A percentile compares a stretch with the other conserved stretches of the same genome.
Evolutionary conservation across 2,113 vertebrate genomes (phyloP).

Genomic region (Ophthalmolycus amberensis): DNA sequence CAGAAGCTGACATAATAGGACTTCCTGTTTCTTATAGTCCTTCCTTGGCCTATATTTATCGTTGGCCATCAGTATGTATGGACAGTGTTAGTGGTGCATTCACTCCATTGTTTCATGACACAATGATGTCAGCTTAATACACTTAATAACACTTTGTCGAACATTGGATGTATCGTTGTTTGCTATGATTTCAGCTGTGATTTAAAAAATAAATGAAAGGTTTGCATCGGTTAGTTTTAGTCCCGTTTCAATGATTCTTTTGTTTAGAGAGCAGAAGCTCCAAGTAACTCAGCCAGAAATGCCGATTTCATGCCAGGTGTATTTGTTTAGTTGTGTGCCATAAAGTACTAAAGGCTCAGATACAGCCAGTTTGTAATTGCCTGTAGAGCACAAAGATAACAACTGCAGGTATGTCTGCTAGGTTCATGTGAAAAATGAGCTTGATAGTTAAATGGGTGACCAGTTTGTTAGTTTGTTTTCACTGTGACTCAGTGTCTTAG

Average conservation of each 20-base stretch:
- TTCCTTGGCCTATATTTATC: constrained; percentile 11
- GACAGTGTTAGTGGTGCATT: constrained; percentile 6
- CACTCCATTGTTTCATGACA: neutral
- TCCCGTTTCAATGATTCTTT: constrained; percentile 41
- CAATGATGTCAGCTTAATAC: neutral
- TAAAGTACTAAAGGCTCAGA: neutral
- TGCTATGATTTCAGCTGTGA: neutral
- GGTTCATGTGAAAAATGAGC: neutral
- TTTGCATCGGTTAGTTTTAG: constrained; percentile 20
- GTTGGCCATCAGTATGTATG: neutral
- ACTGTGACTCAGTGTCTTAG: neutral
- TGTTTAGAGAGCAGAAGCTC: constrained; percentile 12
- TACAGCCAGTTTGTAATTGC: neutral
- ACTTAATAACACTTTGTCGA: neutral
- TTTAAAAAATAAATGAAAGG: constrained; percentile 7
- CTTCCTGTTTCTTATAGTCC: constrained; percentile 16
- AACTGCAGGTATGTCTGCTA: neutral
- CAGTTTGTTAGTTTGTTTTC: neutral
- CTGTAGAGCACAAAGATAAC: neutral
- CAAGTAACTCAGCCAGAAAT: constrained; percentile 31
- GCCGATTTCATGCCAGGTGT: constrained; percentile 8
- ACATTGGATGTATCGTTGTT: neutral
- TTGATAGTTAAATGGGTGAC: neutral
- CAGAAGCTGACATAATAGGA: constrained; percentile 5
- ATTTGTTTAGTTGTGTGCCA: constrained; percentile 1